Base-by-base conservation (phyloP, 2,113 vertebrate species). In the Hypanus sabinus region DNA sequence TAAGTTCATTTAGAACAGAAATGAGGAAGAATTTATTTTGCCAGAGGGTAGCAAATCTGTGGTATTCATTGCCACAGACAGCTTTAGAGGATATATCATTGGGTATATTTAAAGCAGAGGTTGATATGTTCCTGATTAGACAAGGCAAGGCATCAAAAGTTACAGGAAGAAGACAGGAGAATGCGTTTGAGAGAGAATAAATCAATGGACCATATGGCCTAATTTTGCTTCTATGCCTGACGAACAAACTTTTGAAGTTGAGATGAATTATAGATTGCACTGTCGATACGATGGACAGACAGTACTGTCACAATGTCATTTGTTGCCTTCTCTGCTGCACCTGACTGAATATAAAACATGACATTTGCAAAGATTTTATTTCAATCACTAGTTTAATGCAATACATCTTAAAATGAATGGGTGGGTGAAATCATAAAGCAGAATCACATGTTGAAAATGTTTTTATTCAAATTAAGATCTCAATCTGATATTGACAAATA, bases 381-480 rank as follows among this genome's bases (percentile, higher is more conserved):
- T 90, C 1, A 30, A 62, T n/a, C 27, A 88, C 14, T 3, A 65
- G 65, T 68, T 90, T 65, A 33, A 33, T 36, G 30, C 12, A n/a
- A 33, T 33, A 90, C 1, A 90, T 90, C 18, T 65, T 5, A 65
- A 33, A n/a, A 18, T 90, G 57, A 90, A 68, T 33, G n/a, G 33
- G 30, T 20, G 30, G 46, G 24, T 30, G 27, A 75, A 30, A 36
- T 38, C 36, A 73, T 24, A 30, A 93, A 93, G 68, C 91, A 93
- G 4, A 30, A 93, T 93, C 38, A 73, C 36, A 18, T 38, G 91
- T 93, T 93, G 97, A 96, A 97, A 97, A 96, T 95, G 95, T 94
- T 97, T 91, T 97, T 97, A 97, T 97, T 97, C 96, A 97, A 97
- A 96, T 96, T 94, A 96, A 73, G 36, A 36, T 96, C 97, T 97